Base-by-base conservation (phyloP, 2,888 invertebrate genomes). In the Erebia aethiops region DNA sequence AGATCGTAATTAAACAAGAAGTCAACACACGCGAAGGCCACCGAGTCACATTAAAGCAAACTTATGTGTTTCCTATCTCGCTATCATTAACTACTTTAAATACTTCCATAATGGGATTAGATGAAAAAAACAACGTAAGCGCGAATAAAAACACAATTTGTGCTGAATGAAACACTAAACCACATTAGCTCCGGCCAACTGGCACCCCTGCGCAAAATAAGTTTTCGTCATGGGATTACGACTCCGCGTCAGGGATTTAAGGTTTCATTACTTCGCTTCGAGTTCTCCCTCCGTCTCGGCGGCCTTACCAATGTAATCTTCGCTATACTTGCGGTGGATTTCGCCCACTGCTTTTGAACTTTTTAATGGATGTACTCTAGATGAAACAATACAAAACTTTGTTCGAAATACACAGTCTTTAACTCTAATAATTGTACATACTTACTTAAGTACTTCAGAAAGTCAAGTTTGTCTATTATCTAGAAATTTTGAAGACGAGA, bases 201-300 rank as follows among this genome's bases (percentile, higher is more conserved):
- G 91, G 83, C 90, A 88, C 90, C 87, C 90, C 91, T 85, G 83
- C 77, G 78, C 84, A 72, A 78, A 80, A 80, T 85, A 84, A 86
- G 88, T 87, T 88, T 87, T 90, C 90, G 90, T 87, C 89, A 87
- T 86, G 90, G 92, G 93, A 93, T 93, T 93, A 92, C 88, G 90
- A 92, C 86, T 89, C 84, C 87, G 89, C 86, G 91, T 91, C 89
- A 91, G 92, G 91, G 93, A 92, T 93, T 93, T 93, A 92, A 91
- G 93, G 92, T 93, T 92, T 93, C 92, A 92, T 92, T 93, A 92
- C 90, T 90, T 84, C 82, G 85, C 79, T 77, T 80, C 78, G 82
- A 80, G 67, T 72, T 80, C 79, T 71, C 81, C 81, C 84, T 71
- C 71, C 56, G 60, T 35, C 56, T 57, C 58, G 49, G 52, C 21